Evolutionary conservation across 2,113 vertebrate genomes (phyloP).

Genomic region (Stegastes partitus): DNA sequence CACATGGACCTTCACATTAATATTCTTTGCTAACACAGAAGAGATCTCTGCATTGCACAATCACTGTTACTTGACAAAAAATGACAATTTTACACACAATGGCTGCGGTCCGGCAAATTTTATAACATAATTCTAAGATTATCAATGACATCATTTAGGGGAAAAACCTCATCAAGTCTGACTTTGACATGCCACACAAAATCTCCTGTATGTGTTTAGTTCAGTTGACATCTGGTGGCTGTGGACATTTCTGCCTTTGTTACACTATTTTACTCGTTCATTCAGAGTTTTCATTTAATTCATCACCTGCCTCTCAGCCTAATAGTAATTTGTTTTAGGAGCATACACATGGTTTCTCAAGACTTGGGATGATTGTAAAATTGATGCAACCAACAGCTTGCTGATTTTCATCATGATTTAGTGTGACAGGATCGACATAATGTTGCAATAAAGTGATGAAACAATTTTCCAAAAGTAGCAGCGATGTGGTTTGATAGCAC

Average conservation of each 20-base stretch:
- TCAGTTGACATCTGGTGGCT: background rate
- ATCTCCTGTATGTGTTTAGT: background rate
- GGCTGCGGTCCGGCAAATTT: too few species aligned
- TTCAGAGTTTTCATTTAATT: background rate
- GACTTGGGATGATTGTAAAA: constrained; percentile 1
- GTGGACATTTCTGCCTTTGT: background rate
- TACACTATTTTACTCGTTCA: background rate
- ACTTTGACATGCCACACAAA: background rate
- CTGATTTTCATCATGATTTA: constrained; percentile 40
- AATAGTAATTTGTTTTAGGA: background rate
- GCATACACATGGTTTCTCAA: background rate
- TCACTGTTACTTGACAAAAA: too few species aligned
- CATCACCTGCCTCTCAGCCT: background rate
- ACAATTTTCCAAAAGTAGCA: constrained; percentile 43
- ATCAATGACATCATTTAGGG: too few species aligned
- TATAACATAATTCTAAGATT: too few species aligned
- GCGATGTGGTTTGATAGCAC: constrained; percentile 40
- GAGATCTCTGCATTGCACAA: too few species aligned
- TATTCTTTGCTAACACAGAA: too few species aligned
- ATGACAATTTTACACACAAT: too few species aligned
- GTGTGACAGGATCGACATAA: constrained; percentile 28
- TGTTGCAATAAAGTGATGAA: constrained; percentile 47
- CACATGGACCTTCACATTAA: too few species aligned
- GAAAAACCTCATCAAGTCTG: too few species aligned
- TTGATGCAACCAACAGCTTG: constrained; percentile 8